Percentiles rank a stretch among this genome's conserved stretches.
These are phyloP conservation scores for Portunus trituberculatus DNA, from an alignment of 1,140 invertebrate species.

Conservation along the genomic window DNA sequence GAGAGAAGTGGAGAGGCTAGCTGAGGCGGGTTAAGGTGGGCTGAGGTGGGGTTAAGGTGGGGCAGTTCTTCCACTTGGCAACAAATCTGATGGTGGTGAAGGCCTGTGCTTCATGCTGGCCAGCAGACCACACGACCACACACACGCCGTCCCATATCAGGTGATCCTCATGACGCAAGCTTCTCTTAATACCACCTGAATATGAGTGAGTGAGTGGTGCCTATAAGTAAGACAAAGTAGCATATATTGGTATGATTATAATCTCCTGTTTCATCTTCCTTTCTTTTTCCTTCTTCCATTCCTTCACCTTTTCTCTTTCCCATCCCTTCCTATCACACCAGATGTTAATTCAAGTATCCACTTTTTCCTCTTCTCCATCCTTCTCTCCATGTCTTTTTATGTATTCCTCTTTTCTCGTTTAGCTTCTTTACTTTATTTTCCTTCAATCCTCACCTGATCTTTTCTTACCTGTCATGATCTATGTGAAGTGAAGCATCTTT, in stretches of 20 bases:
- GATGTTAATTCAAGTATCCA: neutral
- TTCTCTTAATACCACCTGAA: too few species aligned
- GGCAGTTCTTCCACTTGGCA: too few species aligned
- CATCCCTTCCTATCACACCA: neutral
- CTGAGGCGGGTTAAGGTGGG: too few species aligned
- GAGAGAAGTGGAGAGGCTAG: too few species aligned
- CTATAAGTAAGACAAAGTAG: too few species aligned
- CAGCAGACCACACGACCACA: too few species aligned
- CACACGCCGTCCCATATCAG: too few species aligned
- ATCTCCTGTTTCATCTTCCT: neutral
- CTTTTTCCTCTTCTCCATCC: neutral
- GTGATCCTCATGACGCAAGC: too few species aligned
- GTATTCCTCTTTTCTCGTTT: neutral
- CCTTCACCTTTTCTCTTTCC: neutral
- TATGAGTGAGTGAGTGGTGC: too few species aligned
- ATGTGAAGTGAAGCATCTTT: neutral
- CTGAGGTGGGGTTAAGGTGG: too few species aligned
- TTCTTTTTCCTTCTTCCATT: neutral
- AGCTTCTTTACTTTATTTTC: neutral
- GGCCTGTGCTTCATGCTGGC: too few species aligned
- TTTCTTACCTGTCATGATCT: neutral
- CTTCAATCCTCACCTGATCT: neutral
- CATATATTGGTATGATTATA: neutral
- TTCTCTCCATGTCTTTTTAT: neutral
- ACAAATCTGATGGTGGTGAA: too few species aligned